These are phyloP conservation scores for Zelleria hepariella DNA, from an alignment of 2,888 invertebrate genomes.

Conservation along the genomic window DNA sequence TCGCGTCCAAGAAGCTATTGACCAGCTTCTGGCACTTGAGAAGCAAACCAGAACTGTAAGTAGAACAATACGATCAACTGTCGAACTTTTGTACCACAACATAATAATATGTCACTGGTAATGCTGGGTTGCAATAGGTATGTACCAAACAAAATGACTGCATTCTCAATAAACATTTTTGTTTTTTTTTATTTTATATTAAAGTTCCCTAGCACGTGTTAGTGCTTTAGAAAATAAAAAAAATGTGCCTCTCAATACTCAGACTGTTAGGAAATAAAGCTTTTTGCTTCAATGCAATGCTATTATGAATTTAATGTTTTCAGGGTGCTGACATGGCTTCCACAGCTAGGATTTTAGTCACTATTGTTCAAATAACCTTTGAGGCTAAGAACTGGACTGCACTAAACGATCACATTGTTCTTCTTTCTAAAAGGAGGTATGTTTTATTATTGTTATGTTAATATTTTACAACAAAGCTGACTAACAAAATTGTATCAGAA, in stretches of 20 bases:
- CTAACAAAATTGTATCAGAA: too few species aligned
- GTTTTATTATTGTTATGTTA: neutral
- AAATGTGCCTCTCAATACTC: too few species aligned
- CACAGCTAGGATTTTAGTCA: conserved; percentile 92
- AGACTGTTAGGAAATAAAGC: too few species aligned
- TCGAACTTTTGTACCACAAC: neutral
- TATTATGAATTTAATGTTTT: too few species aligned
- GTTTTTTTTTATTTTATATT: too few species aligned
- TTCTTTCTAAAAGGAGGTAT: conserved; percentile 89
- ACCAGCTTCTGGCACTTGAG: conserved; percentile 90
- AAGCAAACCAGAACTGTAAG: conserved; percentile 94
- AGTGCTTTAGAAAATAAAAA: too few species aligned
- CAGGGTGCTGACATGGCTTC: conserved; percentile 96
- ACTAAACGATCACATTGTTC: conserved; percentile 92
- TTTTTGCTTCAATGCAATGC: too few species aligned
- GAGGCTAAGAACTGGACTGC: conserved; percentile 94
- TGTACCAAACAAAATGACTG: neutral
- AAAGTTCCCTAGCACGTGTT: too few species aligned
- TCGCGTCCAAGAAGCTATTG: conserved; percentile 93
- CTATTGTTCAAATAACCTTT: conserved; percentile 92
- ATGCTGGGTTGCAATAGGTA: neutral
- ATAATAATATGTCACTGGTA: too few species aligned
- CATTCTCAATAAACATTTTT: too few species aligned
- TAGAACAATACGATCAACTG: conserved; percentile 12
- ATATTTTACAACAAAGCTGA: neutral